Evolutionary conservation across 2,888 invertebrate species (phyloP).

Genomic region (Polymixis lichenea): DNA sequence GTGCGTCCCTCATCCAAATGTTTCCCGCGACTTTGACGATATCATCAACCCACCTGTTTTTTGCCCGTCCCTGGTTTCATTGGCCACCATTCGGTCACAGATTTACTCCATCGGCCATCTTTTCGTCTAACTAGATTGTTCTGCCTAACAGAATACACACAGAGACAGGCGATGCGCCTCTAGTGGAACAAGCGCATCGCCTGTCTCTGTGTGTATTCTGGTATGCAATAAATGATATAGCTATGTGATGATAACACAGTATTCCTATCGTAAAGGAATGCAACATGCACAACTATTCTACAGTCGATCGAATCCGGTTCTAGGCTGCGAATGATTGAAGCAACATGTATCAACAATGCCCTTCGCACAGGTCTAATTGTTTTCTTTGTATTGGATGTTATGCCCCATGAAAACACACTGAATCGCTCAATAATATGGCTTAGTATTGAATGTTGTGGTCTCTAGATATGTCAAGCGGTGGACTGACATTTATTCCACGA

Average conservation of each 20-base stretch:
- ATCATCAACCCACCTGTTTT: too few species aligned
- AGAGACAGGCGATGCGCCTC: too few species aligned
- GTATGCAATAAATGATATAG: neutral
- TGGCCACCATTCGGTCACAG: too few species aligned
- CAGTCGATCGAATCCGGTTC: conserved; percentile 25
- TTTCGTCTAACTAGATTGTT: too few species aligned
- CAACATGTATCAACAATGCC: neutral
- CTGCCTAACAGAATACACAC: too few species aligned
- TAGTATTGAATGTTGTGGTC: neutral
- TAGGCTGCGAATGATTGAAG: neutral
- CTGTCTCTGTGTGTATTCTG: neutral
- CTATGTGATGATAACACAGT: neutral
- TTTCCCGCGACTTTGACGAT: too few species aligned
- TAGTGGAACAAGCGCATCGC: too few species aligned
- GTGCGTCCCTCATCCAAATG: too few species aligned
- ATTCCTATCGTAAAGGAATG: neutral
- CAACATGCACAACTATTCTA: neutral
- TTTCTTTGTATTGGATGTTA: conserved; percentile 20
- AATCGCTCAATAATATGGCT: neutral
- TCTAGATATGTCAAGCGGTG: neutral
- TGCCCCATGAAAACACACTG: neutral
- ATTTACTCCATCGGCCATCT: too few species aligned
- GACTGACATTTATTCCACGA: neutral
- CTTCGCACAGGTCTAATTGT: neutral
- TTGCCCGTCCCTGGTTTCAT: too few species aligned